Evolutionary conservation across 2,888 invertebrate genomes (phyloP).

Genomic region (Noctua comes): DNA sequence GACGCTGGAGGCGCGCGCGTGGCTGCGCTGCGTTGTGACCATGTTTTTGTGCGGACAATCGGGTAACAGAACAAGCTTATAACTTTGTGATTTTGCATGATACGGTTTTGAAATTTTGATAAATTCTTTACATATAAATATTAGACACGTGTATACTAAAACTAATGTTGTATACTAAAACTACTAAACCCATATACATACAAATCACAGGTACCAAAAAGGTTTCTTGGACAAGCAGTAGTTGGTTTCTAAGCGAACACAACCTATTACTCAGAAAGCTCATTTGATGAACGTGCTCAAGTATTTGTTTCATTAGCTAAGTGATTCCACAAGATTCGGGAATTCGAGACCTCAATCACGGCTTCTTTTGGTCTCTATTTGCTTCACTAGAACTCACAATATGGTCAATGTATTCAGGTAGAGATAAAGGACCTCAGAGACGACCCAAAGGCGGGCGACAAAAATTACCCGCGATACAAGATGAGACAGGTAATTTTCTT

Average conservation of each 20-base stretch:
- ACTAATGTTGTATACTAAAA: no score
- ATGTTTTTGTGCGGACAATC: no score
- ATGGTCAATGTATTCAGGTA: constrained; percentile 35
- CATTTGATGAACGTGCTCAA: constrained; percentile 57
- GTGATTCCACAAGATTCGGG: constrained; percentile 55
- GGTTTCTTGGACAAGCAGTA: constrained; percentile 44
- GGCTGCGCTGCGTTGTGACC: no score
- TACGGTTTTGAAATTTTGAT: no score
- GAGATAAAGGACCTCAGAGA: constrained; percentile 17
- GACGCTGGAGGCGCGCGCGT: no score
- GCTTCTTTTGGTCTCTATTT: constrained; percentile 29
- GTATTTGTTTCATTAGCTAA: constrained; percentile 69
- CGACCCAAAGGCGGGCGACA: constrained; percentile 22
- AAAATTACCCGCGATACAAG: constrained; percentile 42
- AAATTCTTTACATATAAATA: no score
- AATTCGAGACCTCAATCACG: constrained; percentile 32
- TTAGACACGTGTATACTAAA: no score
- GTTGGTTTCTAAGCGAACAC: constrained; percentile 49
- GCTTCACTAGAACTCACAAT: constrained; percentile 24
- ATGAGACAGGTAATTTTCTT: constrained; percentile 55
- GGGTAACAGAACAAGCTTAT: no score
- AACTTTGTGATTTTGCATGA: no score
- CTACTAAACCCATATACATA: constrained; percentile 19
- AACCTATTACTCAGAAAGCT: constrained; percentile 54
- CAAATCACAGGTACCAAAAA: constrained; percentile 51